Conservation (phyloP, 2,113 vertebrate species). For the Microtus montanus region DNA sequence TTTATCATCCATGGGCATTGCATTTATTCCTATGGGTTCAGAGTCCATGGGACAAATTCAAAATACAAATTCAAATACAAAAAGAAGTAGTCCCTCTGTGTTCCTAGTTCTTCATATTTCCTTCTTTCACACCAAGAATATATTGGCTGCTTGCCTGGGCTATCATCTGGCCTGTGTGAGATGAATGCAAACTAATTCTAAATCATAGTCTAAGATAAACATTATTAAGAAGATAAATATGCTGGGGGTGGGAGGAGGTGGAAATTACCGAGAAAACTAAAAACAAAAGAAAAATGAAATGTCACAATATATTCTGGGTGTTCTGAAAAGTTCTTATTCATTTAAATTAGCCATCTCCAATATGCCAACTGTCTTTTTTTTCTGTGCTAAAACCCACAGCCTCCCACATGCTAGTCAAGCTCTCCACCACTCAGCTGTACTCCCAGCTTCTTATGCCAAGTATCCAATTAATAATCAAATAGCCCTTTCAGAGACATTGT, state of each 20-base stretch:
- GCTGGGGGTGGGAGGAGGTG: neutral
- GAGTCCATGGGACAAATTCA: neutral
- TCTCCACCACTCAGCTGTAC: neutral
- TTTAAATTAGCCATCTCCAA: constrained; percentile 46
- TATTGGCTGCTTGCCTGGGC: constrained; percentile 46
- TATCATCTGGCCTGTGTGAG: constrained; percentile 27
- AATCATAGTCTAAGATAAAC: constrained; percentile 34
- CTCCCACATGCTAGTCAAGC: neutral
- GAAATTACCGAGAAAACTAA: neutral
- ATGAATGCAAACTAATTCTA: constrained; percentile 46
- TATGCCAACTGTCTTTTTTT: neutral
- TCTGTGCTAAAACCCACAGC: neutral
- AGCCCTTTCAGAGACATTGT: neutral
- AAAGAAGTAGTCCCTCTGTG: neutral
- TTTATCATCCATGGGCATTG: neutral
- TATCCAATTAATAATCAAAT: neutral
- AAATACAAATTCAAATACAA: too few species aligned
- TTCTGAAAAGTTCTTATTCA: constrained; percentile 1
- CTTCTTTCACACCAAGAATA: constrained; percentile 38
- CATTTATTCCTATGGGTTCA: neutral
- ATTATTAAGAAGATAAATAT: constrained; percentile 48
- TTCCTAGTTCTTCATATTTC: neutral
- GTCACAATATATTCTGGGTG: neutral
- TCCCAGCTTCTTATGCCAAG: neutral
- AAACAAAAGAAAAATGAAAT: constrained; percentile 52